Evolutionary conservation across 2,888 invertebrate species (phyloP), one percentile per base, ranked within the genome.

Genomic region (Eilema griseolum): DNA sequence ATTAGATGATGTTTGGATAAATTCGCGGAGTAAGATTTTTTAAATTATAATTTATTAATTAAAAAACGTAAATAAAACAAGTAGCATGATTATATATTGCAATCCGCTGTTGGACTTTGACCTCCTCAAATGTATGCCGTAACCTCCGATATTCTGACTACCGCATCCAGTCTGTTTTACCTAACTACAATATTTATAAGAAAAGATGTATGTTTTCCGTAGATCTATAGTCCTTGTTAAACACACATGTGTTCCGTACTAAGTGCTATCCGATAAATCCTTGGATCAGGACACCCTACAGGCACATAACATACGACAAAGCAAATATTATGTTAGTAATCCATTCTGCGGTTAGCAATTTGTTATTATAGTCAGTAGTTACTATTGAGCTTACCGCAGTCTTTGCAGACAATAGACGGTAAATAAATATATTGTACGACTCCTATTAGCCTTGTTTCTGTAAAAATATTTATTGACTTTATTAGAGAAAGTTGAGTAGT

Each of bases 311-410:
- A 41, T 20, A 2, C 14, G 59, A 16, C 59, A 26, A 59, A 59
- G 59, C 26, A 59, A 59, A 59, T 59, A 59, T 59, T 59, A 16
- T 59, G 28, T 12, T 14, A 59, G 59, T 59, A 59, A 57, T 59
- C 24, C 59, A 59, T 26, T 59, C 59, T 59, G 59, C 26, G 20
- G 59, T 59, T 26, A 5, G 26, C 37, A 37, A 60, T 33, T 37
- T 23, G 31, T 46, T 60, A 59, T 33, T 59, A 41, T 28, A 33
- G 31, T 8, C 52, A 52, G 52, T 33, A n/a, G 23, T 61, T 31
- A 61, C 33, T 31, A 33, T 31, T 33, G 61, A n/a, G 20, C 61
- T 61, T 33, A 61, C 31, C 61, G 33, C 61, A 61, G 31, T 31
- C 26, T 59, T 28, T 26, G 26, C 59, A 59, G 24, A 59, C 59